Base-by-base conservation (phyloP, 2,797 vertebrate genomes). In the Danio choprae region DNA sequence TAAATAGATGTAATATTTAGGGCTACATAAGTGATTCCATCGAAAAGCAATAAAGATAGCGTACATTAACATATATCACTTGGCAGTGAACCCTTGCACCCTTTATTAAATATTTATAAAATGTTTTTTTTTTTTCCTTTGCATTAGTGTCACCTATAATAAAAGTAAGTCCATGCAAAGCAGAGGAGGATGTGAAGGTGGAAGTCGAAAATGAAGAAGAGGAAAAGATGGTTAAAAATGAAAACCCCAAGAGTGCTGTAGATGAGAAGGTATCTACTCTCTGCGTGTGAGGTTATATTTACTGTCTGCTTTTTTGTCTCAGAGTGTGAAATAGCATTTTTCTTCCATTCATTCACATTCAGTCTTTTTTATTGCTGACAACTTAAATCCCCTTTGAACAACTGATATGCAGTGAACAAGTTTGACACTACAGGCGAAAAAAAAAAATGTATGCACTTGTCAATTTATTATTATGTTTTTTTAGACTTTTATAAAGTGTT, bases 91-190 rank as follows among this genome's bases (percentile, higher is more conserved):
- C 29, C 29, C 29, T 29, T 29, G 16, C 22, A 18, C 38, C 9
- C 4, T 58, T 72, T 44, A 15, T 9, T 58, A 44, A 4, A 46
- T 15, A 11, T 13, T 60, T 40, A 16, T 41, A 40, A 22, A 65
- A n/a, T n/a, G 7, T 43, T 63, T 68, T 11, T 68, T 41, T 1
- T 74, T 29, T 20, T 20, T 15, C 58, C 1, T 70, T 80, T 65
- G 85, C 22, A 60, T 74, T 79, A 91, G 92, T 88, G 65, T 70
- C 88, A 77, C 81, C 83, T 50, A 75, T 77, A 75, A 69, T 83
- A 81, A 85, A 83, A 83, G 84, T 81, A 72, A 87, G 82, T 51
- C 70, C 75, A 20, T 83, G 84, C 70, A 88, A 86, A 48, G 74
- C 18, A 6, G 85, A 50, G 0, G 88, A 82, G 41, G 83, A 88